Conservation (phyloP, 2,888 invertebrate species). For the Glaucopsyche alexis region DNA sequence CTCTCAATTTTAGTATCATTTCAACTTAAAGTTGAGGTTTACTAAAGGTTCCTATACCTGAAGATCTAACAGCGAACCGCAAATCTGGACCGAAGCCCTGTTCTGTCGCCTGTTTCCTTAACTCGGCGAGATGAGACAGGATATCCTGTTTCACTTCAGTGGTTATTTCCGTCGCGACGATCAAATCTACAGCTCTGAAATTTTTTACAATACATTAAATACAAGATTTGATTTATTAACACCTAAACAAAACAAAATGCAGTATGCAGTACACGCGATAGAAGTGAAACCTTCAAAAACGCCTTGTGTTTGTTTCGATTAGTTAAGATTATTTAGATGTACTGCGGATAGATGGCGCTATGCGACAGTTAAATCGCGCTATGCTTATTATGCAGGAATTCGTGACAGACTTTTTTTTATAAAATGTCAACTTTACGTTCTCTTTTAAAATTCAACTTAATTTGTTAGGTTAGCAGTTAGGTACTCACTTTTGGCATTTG, state of each 20-base stretch:
- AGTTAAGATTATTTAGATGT: too few relatives aligned
- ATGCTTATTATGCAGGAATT: too few relatives aligned
- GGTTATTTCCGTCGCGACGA: slow-evolving; percentile 60
- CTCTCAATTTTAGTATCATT: too few relatives aligned
- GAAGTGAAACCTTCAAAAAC: neutral
- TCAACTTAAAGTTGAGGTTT: too few relatives aligned
- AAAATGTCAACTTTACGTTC: too few relatives aligned
- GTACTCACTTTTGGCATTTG: slow-evolving; percentile 61
- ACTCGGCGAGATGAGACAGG: slow-evolving; percentile 51
- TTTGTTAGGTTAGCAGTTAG: neutral
- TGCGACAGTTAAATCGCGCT: too few relatives aligned
- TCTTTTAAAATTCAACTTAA: neutral
- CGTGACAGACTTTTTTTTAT: too few relatives aligned
- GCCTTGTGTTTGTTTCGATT: too few relatives aligned
- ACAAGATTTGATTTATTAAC: neutral
- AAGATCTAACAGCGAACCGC: slow-evolving; percentile 84
- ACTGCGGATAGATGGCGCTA: too few relatives aligned
- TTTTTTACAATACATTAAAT: neutral
- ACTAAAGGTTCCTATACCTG: slow-evolving; percentile 51
- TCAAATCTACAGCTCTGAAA: slow-evolving; percentile 68
- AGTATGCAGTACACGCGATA: neutral
- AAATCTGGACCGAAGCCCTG: slow-evolving; percentile 53
- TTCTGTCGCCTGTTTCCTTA: slow-evolving; percentile 51
- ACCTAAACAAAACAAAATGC: too few relatives aligned
- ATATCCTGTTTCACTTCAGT: slow-evolving; percentile 61